These are phyloP conservation scores for Craniophora ligustri DNA, from an alignment of 2,888 invertebrate genomes.

Conservation along the genomic window DNA sequence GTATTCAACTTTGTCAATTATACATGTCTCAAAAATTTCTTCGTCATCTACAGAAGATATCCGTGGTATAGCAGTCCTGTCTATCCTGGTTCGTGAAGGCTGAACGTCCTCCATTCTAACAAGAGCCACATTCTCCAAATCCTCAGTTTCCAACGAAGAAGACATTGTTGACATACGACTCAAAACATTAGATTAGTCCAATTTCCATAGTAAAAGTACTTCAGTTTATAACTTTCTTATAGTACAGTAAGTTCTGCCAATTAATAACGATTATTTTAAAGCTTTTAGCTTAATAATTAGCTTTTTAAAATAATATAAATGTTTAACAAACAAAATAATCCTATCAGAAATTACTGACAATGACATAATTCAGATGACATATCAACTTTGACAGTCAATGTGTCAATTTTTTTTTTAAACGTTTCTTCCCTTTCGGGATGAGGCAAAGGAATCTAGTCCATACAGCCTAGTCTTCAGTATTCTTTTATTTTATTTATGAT, in stretches of 20 bases:
- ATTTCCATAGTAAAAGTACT: constrained; percentile 23
- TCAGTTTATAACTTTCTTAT: background rate
- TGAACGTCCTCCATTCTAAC: constrained; percentile 82
- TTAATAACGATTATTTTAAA: background rate
- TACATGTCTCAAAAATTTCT: constrained; percentile 63
- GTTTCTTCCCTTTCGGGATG: no score
- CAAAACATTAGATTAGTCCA: constrained; percentile 58
- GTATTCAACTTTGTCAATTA: constrained; percentile 64
- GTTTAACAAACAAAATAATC: no score
- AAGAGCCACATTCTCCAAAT: constrained; percentile 76
- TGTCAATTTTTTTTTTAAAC: no score
- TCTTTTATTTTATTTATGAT: no score
- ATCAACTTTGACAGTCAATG: no score
- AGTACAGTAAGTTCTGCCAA: background rate
- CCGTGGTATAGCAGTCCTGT: constrained; percentile 54
- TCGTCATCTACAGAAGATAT: constrained; percentile 40
- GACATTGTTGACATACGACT: constrained; percentile 66
- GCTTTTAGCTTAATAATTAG: no score
- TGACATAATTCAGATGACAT: no score
- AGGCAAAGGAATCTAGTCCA: no score
- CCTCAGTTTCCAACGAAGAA: constrained; percentile 73
- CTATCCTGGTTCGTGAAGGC: constrained; percentile 68
- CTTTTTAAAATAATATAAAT: no score
- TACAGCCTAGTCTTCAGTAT: no score
- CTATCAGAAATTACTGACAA: no score